Base-by-base conservation (phyloP, 2,888 invertebrate species). In the Tubulanus polymorphus region DNA sequence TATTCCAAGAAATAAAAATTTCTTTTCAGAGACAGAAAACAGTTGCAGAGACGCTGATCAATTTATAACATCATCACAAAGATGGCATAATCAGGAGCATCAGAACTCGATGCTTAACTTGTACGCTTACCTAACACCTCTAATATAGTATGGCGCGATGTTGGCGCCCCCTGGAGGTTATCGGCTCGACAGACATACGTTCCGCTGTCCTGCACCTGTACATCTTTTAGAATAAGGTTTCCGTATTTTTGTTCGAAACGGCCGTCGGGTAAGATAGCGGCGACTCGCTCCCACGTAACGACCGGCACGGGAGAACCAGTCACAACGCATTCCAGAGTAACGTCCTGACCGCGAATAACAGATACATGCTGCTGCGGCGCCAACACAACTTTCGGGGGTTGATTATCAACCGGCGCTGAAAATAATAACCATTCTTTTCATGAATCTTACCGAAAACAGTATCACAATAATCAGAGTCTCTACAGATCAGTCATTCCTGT, bases 231-330 rank as follows among this genome's bases (percentile, higher is more conserved):
- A 37, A 67, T 59, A 12, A 74, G 60, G 60, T 72, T 74, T 51
- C 72, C 73, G 6, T 59, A 48, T 30, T 51, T 30, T 48, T 61
- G 59, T 15, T 48, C 37, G 23, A 48, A 53, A n/a, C 67, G 55
- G 3, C 50, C 57, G 28, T 57, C 58, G 2, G 67, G 65, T n/a
- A 68, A 51, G 12, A 59, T 41, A 6, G 70, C 71, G 12, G 91
- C 91, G 66, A 82, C 81, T 76, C 93, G 93, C 3, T 90, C 82
- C 95, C 95, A 95, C 0, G 86, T 85, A 62, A 95, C 91, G 1
- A 90, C 91, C 0, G 95, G 94, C 2, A 91, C 91, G 0, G 95
- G 95, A 79, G 93, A 93, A 0, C 94, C 94, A 75, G 92, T 92
- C 15, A 93, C 89, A 77, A 93, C 93, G 71, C 95, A 95, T 72